A percentile compares a stretch with the other conserved stretches of the same genome.
Evolutionary conservation across 2,113 vertebrate species (phyloP).

Genomic region (Eulemur macaco): DNA sequence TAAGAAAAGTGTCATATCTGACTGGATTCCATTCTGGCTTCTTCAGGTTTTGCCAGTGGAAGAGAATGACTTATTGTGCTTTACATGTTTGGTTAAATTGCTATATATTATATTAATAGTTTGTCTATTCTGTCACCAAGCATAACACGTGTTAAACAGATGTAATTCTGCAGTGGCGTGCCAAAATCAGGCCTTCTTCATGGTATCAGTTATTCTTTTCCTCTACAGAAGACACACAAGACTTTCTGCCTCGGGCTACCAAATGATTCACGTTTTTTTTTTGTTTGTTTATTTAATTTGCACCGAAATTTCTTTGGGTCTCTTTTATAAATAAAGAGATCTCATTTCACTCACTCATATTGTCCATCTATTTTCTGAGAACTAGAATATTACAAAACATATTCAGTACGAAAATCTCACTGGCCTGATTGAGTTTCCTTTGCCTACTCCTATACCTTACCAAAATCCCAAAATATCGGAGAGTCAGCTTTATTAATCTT

Average conservation of each 20-base stretch:
- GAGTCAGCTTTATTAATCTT: not conserved
- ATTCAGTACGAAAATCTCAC: not conserved
- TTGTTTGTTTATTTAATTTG: not conserved
- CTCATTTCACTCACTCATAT: not conserved
- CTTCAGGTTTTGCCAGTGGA: not conserved
- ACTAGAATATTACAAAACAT: not conserved
- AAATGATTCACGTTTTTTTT: not conserved
- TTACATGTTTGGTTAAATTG: slow-evolving; percentile 15
- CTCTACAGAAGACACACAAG: not conserved
- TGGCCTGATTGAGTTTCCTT: not conserved
- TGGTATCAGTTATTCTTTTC: slow-evolving; percentile 50
- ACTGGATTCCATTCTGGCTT: not conserved
- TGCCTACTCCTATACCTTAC: no score
- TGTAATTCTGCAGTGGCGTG: slow-evolving; percentile 32
- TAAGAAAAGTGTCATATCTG: not conserved
- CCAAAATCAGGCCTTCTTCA: slow-evolving; percentile 41
- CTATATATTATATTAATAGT: not conserved
- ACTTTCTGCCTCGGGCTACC: not conserved
- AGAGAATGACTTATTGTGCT: not conserved
- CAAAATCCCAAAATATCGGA: not conserved
- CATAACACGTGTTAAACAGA: slow-evolving; percentile 60
- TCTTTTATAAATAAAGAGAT: not conserved
- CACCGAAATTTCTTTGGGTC: not conserved
- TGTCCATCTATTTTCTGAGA: not conserved
- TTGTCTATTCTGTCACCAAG: slow-evolving; percentile 65